Evolutionary conservation across 2,888 invertebrate genomes (phyloP).

Genomic region (Hirtodrosophila duncani): DNA sequence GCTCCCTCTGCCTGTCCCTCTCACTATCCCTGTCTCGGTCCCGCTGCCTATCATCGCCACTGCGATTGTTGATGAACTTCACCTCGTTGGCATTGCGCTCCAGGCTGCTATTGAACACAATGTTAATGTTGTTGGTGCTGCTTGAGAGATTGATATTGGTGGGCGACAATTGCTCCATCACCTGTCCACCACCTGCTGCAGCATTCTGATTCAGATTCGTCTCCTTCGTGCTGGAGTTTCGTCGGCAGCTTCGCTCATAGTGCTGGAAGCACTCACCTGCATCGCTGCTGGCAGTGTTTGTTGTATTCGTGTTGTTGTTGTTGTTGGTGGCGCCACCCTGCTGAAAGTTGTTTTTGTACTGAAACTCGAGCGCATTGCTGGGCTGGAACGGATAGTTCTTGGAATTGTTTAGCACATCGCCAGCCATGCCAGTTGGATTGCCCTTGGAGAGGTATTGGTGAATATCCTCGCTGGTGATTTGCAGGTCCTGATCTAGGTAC

Average conservation of each 20-base stretch:
- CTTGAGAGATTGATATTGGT: slow-evolving; percentile 77
- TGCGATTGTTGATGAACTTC: slow-evolving; percentile 76
- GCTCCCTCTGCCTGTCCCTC: no score
- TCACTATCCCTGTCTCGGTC: no score
- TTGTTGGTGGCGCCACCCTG: slow-evolving; percentile 42
- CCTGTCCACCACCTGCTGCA: slow-evolving; percentile 19
- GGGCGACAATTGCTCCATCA: slow-evolving; percentile 60
- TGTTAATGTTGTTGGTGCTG: slow-evolving; percentile 78
- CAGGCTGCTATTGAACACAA: slow-evolving; percentile 74
- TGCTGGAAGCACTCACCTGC: slow-evolving; percentile 61
- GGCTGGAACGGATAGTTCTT: slow-evolving; percentile 78
- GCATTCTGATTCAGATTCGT: slow-evolving; percentile 77
- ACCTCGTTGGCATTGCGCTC: slow-evolving; percentile 77
- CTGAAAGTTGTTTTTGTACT: slow-evolving; percentile 78
- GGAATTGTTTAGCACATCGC: slow-evolving; percentile 76
- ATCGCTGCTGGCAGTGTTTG: slow-evolving; percentile 63
- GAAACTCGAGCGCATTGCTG: slow-evolving; percentile 77
- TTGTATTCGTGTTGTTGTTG: slow-evolving; percentile 59
- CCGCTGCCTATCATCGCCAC: slow-evolving; percentile 30
- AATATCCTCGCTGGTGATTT: slow-evolving; percentile 78
- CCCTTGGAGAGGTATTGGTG: slow-evolving; percentile 77
- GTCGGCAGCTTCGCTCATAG: slow-evolving; percentile 59
- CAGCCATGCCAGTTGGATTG: slow-evolving; percentile 52
- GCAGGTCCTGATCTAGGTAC: slow-evolving; percentile 77
- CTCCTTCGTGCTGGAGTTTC: slow-evolving; percentile 74